A percentile compares a stretch with the other conserved stretches of the same genome.
phyloP scores from a whole-genome alignment of 2,888 invertebrate species.

The Thelaira solivaga region DNA sequence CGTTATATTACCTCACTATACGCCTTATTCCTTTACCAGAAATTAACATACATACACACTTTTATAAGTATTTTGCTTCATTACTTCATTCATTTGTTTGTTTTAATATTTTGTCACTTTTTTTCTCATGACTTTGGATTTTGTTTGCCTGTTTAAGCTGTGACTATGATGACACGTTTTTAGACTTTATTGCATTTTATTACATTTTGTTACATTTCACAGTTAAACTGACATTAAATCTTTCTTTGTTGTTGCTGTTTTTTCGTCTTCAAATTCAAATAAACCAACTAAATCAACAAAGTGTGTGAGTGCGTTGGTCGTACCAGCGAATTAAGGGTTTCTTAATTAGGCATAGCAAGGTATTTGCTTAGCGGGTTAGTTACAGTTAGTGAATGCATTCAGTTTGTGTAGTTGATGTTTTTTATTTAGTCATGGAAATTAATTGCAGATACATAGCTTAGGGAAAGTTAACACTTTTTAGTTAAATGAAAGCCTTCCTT shows the following conservation, averaged over 20 bases:
- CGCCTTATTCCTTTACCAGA: neutral
- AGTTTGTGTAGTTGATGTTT: neutral
- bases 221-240: slow-evolving; percentile 59
- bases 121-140: slow-evolving; percentile 33
- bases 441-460: neutral
- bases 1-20: no score
- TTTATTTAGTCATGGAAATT: slow-evolving; percentile 37
- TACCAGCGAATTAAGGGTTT: slow-evolving; percentile 34
- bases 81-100: slow-evolving; percentile 24
- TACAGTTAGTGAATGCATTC: neutral
- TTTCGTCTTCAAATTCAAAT: no score
- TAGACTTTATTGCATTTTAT: slow-evolving; percentile 74
- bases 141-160: slow-evolving; percentile 67
- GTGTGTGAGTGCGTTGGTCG: slow-evolving; percentile 27
- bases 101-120: neutral
- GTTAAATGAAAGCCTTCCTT: no score
- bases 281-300: neutral
- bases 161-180: slow-evolving; percentile 76
- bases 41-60: slow-evolving; percentile 10
- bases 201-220: slow-evolving; percentile 67
- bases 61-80: no score
- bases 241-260: slow-evolving; percentile 2
- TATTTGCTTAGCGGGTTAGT: no score
- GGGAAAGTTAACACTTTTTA: neutral
- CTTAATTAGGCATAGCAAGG: slow-evolving; percentile 31